A percentile compares a stretch with the other conserved stretches of the same genome.
These are phyloP conservation scores for Octopus bimaculoides DNA, from an alignment of 1,140 invertebrate genomes.

Conservation along the genomic window DNA sequence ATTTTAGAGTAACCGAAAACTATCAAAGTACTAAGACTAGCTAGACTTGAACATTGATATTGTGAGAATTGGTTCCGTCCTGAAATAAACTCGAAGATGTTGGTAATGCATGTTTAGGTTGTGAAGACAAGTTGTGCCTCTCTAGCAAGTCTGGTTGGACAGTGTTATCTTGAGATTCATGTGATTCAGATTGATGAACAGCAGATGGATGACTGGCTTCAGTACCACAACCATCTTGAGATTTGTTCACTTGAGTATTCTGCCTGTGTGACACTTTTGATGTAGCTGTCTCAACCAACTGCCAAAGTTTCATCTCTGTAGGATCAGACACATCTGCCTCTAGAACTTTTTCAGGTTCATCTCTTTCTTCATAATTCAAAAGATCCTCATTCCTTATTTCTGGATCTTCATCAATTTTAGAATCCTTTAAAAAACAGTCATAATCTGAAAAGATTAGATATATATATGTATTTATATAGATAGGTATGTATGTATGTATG, in stretches of 20 bases:
- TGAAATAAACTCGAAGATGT: not conserved
- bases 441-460: too few species aligned
- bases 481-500: too few species aligned
- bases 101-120: not conserved
- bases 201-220: too few species aligned
- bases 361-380: not conserved
- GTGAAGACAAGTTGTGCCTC: not conserved
- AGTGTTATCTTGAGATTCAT: not conserved
- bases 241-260: not conserved
- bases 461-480: too few species aligned
- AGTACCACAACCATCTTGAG: too few species aligned
- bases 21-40: not conserved
- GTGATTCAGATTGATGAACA: too few species aligned
- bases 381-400: too few species aligned
- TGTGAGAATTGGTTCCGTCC: not conserved
- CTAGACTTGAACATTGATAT: not conserved
- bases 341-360: not conserved
- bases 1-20: too few species aligned
- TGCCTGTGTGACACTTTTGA: not conserved
- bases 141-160: not conserved
- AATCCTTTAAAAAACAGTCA: too few species aligned
- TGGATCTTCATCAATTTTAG: too few species aligned
- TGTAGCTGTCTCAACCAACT: not conserved
- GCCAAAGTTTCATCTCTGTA: not conserved
- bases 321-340: not conserved